Base-by-base conservation (phyloP, 1,140 invertebrate species). In the Philopotamus ludificatus region DNA sequence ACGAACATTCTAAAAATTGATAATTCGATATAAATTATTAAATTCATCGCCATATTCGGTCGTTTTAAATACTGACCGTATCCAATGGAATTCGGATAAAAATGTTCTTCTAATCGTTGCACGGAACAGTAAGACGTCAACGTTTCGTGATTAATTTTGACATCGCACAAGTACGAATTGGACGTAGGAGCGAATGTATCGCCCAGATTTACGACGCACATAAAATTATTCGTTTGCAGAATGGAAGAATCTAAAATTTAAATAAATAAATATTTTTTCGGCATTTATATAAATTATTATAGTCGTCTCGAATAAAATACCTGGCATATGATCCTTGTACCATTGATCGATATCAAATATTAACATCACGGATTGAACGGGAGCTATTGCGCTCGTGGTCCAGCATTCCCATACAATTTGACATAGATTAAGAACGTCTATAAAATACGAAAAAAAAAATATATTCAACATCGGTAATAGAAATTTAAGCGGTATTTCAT, bases 301-400 rank as follows among this genome's bases (percentile, higher is more conserved):
- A 41, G n/a, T n/a, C 39, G 39, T 16, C n/a, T 49, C 8, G n/a
- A n/a, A n/a, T n/a, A n/a, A 72, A 70, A 78, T 78, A 71, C 79
- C 78, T 16, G 93, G 93, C 91, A 95, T 94, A 73, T 95, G 92
- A 60, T 93, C 91, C 73, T 94, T 94, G 73, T 97, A 97, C 94
- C 94, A 97, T 72, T 95, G 91, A 77, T 97, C 95, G 42, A 97
- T 80, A 76, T 97, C 95, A 75, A 97, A 97, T 4, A 96, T 66
- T 15, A 88, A 77, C 67, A 86, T 79, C 44, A 76, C 74, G 51
- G 78, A 76, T 44, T 78, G 75, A 0, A 73, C 63, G 0, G 74
- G 66, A 16, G 73, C 63, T 25, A 72, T 75, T 0, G 70, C 63
- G 22, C 73, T 73, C 22, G 75, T 75, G 4, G 75, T 74, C 78